Conservation (phyloP, 2,888 invertebrate species). For the Elysia crispata region DNA sequence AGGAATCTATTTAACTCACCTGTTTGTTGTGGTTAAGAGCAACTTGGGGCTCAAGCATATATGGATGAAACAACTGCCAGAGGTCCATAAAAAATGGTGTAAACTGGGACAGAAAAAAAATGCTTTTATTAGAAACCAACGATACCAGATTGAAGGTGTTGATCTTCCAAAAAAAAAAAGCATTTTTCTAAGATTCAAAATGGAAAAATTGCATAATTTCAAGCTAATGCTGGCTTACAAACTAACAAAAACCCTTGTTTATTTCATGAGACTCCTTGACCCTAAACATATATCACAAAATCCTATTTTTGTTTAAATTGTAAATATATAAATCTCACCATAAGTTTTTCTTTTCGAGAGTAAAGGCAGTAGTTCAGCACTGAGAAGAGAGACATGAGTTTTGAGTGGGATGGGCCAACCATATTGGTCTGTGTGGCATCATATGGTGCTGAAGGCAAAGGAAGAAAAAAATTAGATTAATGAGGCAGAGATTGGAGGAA, state of each 20-base stretch:
- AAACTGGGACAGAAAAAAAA: constrained; percentile 81
- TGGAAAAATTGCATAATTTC: too few species aligned
- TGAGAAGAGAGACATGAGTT: constrained; percentile 94
- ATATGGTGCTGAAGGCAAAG: constrained; percentile 38
- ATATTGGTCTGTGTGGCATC: constrained; percentile 45
- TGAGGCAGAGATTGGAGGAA: too few species aligned
- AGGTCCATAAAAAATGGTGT: constrained; percentile 93
- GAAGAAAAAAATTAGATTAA: too few species aligned
- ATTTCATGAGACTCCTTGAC: not conserved
- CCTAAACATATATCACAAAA: not conserved
- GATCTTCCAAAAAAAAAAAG: too few species aligned
- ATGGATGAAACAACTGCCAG: constrained; percentile 96
- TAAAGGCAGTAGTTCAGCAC: constrained; percentile 94
- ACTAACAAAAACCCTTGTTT: not conserved
- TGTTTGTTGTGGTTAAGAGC: constrained; percentile 97
- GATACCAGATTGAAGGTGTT: too few species aligned
- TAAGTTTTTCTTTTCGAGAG: constrained; percentile 92
- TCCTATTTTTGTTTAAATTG: too few species aligned
- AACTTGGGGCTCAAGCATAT: constrained; percentile 94
- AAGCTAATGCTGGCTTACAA: not conserved
- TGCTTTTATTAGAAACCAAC: too few species aligned
- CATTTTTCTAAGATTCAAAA: too few species aligned
- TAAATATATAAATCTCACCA: constrained; percentile 83
- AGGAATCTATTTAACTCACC: constrained; percentile 56
- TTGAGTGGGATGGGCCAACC: constrained; percentile 78